These are phyloP conservation scores for Colletes latitarsis DNA, from an alignment of 1,140 invertebrate genomes.

Conservation along the genomic window DNA sequence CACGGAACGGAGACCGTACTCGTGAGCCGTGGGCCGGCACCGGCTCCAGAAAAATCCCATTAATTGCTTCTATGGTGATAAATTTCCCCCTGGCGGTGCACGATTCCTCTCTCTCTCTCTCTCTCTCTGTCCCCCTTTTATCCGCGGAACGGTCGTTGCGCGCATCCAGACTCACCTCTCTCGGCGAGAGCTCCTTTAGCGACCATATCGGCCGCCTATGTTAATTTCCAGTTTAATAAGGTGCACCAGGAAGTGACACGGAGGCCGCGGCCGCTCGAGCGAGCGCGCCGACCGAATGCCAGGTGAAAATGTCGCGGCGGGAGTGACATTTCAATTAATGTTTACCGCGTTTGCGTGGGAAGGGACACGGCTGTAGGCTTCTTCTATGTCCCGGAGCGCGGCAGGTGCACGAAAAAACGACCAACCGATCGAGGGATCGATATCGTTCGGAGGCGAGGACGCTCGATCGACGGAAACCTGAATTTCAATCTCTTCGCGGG, in stretches of 20 bases:
- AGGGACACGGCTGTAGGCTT: constrained; percentile 47
- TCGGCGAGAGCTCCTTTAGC: constrained; percentile 50
- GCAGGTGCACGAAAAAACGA: constrained; percentile 43
- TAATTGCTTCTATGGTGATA: constrained; percentile 80
- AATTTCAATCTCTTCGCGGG: no score
- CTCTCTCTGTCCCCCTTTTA: background rate
- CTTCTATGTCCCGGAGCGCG: background rate
- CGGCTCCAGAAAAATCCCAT: constrained; percentile 74
- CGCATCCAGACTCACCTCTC: constrained; percentile 8
- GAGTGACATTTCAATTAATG: constrained; percentile 80
- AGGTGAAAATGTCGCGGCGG: constrained; percentile 75
- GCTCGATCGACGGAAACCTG: no score
- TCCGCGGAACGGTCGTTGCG: background rate
- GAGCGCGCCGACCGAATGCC: constrained; percentile 46
- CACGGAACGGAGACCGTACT: constrained; percentile 72
- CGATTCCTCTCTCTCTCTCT: constrained; percentile 60
- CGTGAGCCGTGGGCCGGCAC: constrained; percentile 73
- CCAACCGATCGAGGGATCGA: background rate
- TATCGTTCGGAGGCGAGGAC: background rate
- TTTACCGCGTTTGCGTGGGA: constrained; percentile 74
- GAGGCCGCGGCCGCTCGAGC: constrained; percentile 21
- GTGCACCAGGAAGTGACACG: constrained; percentile 75
- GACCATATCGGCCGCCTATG: constrained; percentile 75
- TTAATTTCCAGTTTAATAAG: constrained; percentile 80
- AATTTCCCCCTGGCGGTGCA: constrained; percentile 78